Base-by-base conservation (phyloP, 2,888 invertebrate species). In the Teinopalpus imperialis region DNA sequence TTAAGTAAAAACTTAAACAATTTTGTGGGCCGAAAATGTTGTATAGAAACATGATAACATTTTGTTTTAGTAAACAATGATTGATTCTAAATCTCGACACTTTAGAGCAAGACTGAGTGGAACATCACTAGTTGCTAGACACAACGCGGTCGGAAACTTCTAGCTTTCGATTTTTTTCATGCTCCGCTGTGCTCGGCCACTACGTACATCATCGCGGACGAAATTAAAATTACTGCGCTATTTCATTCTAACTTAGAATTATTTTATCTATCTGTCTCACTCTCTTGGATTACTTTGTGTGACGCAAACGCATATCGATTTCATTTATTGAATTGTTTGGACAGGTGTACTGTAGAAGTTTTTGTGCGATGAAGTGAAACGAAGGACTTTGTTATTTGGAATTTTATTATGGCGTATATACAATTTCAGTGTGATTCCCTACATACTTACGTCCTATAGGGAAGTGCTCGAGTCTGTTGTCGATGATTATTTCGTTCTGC, bases 91-190 rank as follows among this genome's bases (percentile, higher is more conserved):
- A n/a, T n/a, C n/a, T n/a, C n/a, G n/a, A n/a, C n/a, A n/a, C n/a
- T n/a, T n/a, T n/a, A n/a, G 26, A 16, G 8, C 12, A 18, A 9
- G 30, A 18, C 10, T 16, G 13, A n/a, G 1, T 8, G 9, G 16
- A 10, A n/a, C 40, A 21, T 21, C 40, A 21, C 30, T 21, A 21
- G 6, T 13, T 21, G 20, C 29, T 29, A 12, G 20, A 21, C 13
- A 18, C 20, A 8, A 20, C 20, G 20, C 30, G 12, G 23, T 20
- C 42, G 34, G 14, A 27, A 26, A 26, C 20, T 12, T 16, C 26
- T 21, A 12, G 43, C 43, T 43, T 43, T 43, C 43, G 43, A 43
- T 43, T 36, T 43, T 29, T 14, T 43, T 36, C 43, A 43, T 12
- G 43, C 36, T 43, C 36, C 36, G 30, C 30, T 36, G 43, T 26